These are phyloP conservation scores for Pelobates cultripes DNA, from an alignment of 2,797 vertebrate species.

Conservation along the genomic window DNA sequence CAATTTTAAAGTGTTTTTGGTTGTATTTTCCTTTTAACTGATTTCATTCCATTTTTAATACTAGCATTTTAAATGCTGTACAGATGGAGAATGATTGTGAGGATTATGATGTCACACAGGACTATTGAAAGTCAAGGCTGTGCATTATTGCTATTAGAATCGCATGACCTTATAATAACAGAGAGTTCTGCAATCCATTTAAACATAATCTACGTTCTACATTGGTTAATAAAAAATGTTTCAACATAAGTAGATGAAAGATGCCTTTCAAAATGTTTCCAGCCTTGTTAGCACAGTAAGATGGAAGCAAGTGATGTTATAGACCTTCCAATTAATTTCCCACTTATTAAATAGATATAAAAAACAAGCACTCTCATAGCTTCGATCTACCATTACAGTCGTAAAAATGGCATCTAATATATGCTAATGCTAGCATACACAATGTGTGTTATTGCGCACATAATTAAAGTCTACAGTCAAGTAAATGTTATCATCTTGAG, in stretches of 20 bases:
- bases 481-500: too few relatives aligned
- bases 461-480: too few relatives aligned
- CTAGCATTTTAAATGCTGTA: conserved; percentile 16
- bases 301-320: conserved; percentile 23
- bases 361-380: conserved; percentile 16
- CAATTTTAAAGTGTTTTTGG: background rate
- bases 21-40: background rate
- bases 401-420: conserved; percentile 8
- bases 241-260: conserved; percentile 27
- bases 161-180: conserved; percentile 45
- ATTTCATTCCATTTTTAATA: background rate
- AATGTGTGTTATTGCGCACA: too few relatives aligned
- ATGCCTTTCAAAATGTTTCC: conserved; percentile 17
- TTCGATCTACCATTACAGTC: conserved; percentile 21
- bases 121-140: conserved; percentile 23
- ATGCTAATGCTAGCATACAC: too few relatives aligned
- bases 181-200: conserved; percentile 40
- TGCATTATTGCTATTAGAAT: conserved; percentile 39
- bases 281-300: conserved; percentile 21
- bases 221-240: conserved; percentile 30
- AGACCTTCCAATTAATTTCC: background rate
- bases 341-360: background rate
- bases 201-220: conserved; percentile 39
- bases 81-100: conserved; percentile 38
- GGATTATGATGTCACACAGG: conserved; percentile 46